Conservation (phyloP, 2,888 invertebrate species). For the Blastobasis adustella region DNA sequence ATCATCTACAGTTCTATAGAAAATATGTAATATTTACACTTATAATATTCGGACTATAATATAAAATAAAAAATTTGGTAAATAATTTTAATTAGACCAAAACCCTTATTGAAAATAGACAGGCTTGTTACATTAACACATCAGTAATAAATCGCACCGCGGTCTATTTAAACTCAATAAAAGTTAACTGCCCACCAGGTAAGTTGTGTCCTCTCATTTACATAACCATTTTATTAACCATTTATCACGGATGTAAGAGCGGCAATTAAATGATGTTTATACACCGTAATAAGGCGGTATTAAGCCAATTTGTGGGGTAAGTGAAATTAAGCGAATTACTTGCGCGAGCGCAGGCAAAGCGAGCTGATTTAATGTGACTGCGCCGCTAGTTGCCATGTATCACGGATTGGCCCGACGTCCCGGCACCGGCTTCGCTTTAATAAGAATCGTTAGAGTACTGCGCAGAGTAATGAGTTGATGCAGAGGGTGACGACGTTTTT, state of each 20-base stretch:
- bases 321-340: constrained; percentile 62
- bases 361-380: constrained; percentile 47
- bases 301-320: constrained; percentile 46
- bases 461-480: constrained; percentile 34
- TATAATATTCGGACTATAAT: too few species aligned
- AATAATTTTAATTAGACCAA: too few species aligned
- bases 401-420: constrained; percentile 48
- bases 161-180: background rate
- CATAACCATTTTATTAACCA: constrained; percentile 13
- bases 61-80: too few species aligned
- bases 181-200: constrained; percentile 7
- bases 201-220: constrained; percentile 10
- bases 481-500: too few species aligned
- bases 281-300: constrained; percentile 43
- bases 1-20: too few species aligned
- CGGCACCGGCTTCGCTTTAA: constrained; percentile 53
- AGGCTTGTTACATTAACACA: too few species aligned
- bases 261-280: constrained; percentile 45
- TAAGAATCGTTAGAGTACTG: constrained; percentile 46
- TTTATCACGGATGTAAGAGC: constrained; percentile 20
- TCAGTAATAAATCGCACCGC: too few species aligned
- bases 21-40: too few species aligned
- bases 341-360: constrained; percentile 40
- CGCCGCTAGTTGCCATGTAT: constrained; percentile 69
- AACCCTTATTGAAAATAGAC: too few species aligned